Evolutionary conservation across 1,140 invertebrate genomes (phyloP).

Genomic region (Scaptodrosophila lebanonensis): DNA sequence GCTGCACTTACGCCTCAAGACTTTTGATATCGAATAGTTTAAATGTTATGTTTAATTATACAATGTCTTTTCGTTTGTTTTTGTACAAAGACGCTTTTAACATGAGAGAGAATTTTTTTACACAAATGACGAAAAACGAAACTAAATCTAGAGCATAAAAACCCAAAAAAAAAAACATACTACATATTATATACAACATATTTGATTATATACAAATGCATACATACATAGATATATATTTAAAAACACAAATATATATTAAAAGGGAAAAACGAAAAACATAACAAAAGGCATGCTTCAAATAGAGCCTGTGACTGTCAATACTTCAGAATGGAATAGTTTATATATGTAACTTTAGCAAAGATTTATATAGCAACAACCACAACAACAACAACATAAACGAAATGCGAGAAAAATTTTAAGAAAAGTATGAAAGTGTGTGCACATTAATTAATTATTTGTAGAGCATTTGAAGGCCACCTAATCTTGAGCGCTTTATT

Average conservation of each 20-base stretch:
- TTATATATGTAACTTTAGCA: conserved; percentile 72
- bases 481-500: conserved; percentile 49
- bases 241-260: conserved; percentile 35
- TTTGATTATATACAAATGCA: conserved; percentile 56
- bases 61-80: conserved; percentile 54
- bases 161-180: conserved; percentile 45
- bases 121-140: conserved; percentile 37
- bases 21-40: conserved; percentile 72
- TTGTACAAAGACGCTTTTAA: conserved; percentile 73
- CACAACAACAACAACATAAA: conserved; percentile 41
- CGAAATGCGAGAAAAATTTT: conserved; percentile 18
- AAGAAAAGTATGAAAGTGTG: conserved; percentile 11
- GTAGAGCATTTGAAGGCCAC: too few species aligned
- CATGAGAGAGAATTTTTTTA: conserved; percentile 58
- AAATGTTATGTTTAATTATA: conserved; percentile 55
- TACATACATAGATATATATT: conserved; percentile 43
- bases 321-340: conserved; percentile 72
- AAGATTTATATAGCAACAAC: conserved; percentile 44
- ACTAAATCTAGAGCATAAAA: conserved; percentile 43
- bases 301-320: conserved; percentile 76
- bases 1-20: conserved; percentile 59
- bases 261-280: conserved; percentile 31
- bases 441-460: conserved; percentile 37
- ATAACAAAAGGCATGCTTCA: conserved; percentile 59
- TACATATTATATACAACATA: conserved; percentile 59